These are phyloP conservation scores for Oreochromis mossambicus DNA, from an alignment of 2,797 vertebrate genomes.

Conservation along the genomic window DNA sequence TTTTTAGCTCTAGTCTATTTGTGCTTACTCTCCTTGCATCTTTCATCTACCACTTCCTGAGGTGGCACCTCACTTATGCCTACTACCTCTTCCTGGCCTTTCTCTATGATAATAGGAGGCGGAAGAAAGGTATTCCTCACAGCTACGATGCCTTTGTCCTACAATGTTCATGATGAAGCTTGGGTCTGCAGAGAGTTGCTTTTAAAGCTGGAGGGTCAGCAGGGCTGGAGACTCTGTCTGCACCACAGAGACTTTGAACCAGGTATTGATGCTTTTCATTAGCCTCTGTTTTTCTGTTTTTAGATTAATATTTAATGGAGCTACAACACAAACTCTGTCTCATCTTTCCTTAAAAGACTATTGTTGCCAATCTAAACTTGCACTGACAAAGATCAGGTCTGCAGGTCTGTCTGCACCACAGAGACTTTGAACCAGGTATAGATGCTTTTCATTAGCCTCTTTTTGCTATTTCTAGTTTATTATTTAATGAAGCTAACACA, in stretches of 20 bases:
- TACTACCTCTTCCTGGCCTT: constrained; percentile 51
- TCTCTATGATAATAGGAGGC: constrained; percentile 37
- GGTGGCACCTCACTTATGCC: constrained; percentile 43
- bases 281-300: not conserved
- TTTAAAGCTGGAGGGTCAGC: constrained; percentile 51
- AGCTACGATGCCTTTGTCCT: constrained; percentile 52
- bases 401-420: constrained; percentile 55
- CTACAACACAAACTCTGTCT: too few relatives aligned
- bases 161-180: constrained; percentile 56
- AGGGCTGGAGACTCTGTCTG: constrained; percentile 59
- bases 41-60: constrained; percentile 46
- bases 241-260: constrained; percentile 66
- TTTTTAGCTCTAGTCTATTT: constrained; percentile 22
- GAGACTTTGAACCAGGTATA: constrained; percentile 64
- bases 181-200: constrained; percentile 62
- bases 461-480: not conserved
- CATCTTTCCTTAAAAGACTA: too few relatives aligned
- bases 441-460: too few relatives aligned
- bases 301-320: not conserved
- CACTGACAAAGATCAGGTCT: constrained; percentile 53
- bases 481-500: too few relatives aligned
- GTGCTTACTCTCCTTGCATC: constrained; percentile 20
- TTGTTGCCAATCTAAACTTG: too few relatives aligned
- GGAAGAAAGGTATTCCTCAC: not conserved
- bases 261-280: not conserved